phyloP scores from a whole-genome alignment of 2,888 invertebrate genomes.

The Marronus borbonicus region DNA sequence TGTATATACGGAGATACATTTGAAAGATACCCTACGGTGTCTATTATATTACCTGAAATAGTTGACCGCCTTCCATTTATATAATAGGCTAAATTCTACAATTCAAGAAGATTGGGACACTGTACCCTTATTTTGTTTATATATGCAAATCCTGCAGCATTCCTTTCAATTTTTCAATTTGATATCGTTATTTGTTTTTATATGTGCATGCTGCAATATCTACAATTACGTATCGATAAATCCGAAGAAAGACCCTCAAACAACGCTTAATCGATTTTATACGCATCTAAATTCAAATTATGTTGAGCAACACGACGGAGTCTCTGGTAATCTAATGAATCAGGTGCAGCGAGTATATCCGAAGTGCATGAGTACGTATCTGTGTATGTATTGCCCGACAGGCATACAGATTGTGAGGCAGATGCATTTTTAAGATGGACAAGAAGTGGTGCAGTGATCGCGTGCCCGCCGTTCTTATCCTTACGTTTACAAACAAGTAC shows the following conservation, averaged over 20 bases:
- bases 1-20: no score
- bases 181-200: no score
- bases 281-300: constrained; percentile 40
- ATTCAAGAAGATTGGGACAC: no score
- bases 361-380: constrained; percentile 21
- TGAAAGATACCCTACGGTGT: no score
- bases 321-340: constrained; percentile 37
- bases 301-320: constrained; percentile 10
- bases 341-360: constrained; percentile 37
- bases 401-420: constrained; percentile 41
- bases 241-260: neutral
- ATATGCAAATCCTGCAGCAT: no score
- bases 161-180: no score
- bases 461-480: constrained; percentile 39
- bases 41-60: no score
- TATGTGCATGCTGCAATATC: neutral
- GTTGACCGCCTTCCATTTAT: no score
- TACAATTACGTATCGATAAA: constrained; percentile 17
- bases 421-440: constrained; percentile 34
- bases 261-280: constrained; percentile 14
- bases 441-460: constrained; percentile 38
- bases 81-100: no score
- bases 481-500: neutral
- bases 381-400: constrained; percentile 25
- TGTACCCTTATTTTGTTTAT: no score